Percentiles rank a stretch among this genome's conserved stretches.
Conservation (phyloP, 2,888 invertebrate species). For the Herminia tarsipennalis region DNA sequence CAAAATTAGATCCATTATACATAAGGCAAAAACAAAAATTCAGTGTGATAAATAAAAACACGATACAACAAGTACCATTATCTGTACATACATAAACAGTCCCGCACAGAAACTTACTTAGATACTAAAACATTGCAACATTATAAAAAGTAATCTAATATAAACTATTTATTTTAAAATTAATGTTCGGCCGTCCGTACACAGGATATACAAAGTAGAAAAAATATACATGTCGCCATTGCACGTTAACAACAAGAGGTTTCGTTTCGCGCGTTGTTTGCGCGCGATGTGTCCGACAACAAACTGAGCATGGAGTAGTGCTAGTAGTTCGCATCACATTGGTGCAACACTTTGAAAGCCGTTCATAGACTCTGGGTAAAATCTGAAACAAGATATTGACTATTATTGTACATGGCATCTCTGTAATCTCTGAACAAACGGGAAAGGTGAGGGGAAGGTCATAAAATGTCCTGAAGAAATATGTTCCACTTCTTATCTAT, state of each 20-base stretch:
- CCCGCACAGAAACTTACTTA: constrained; percentile 60
- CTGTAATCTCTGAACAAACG: too few relatives aligned
- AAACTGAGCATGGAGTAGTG: constrained; percentile 34
- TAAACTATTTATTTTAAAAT: constrained; percentile 60
- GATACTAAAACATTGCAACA: constrained; percentile 73
- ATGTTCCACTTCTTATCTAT: too few relatives aligned
- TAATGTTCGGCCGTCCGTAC: constrained; percentile 59
- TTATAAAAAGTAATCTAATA: constrained; percentile 65
- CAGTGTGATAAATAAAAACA: constrained; percentile 45
- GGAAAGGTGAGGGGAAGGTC: too few relatives aligned
- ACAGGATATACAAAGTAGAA: constrained; percentile 80
- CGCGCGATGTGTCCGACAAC: constrained; percentile 27
- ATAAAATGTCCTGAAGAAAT: too few relatives aligned
- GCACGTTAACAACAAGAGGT: constrained; percentile 57
- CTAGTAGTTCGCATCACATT: constrained; percentile 31
- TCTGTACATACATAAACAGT: constrained; percentile 68
- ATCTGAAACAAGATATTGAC: constrained; percentile 37
- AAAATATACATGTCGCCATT: constrained; percentile 79
- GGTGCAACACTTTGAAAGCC: constrained; percentile 42
- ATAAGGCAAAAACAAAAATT: constrained; percentile 13
- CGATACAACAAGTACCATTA: constrained; percentile 49
- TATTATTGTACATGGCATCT: too few relatives aligned
- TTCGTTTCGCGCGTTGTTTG: constrained; percentile 17
- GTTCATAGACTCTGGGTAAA: constrained; percentile 30
- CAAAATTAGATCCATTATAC: constrained; percentile 16